A percentile compares a stretch with the other conserved stretches of the same genome.
Evolutionary conservation across 2,113 vertebrate genomes (phyloP).

Genomic region (Takifugu bimaculatus): DNA sequence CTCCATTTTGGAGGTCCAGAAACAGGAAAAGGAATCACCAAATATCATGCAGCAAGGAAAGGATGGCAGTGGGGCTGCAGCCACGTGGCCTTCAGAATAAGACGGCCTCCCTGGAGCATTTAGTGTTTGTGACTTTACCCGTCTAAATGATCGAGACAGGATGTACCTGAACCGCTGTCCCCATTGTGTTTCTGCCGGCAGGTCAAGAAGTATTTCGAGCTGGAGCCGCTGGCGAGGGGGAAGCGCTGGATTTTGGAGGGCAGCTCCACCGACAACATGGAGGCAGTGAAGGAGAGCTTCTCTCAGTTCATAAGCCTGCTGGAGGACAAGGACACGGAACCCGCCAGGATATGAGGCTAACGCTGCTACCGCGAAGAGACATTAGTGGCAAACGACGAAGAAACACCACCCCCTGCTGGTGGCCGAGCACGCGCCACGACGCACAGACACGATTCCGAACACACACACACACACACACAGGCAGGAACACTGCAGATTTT

Average conservation of each 20-base stretch:
- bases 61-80: no score
- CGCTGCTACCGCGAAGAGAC: slow-evolving; percentile 43
- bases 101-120: no score
- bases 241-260: slow-evolving; percentile 96
- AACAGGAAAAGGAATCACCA: no score
- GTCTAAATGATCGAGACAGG: no score
- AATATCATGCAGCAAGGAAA: no score
- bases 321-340: slow-evolving; percentile 89
- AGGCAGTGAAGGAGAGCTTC: slow-evolving; percentile 90
- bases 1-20: no score
- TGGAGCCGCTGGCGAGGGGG: slow-evolving; percentile 91
- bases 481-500: slow-evolving; percentile 21
- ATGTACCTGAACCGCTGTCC: neutral
- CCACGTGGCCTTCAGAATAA: no score
- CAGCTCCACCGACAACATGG: slow-evolving; percentile 85
- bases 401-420: slow-evolving; percentile 25
- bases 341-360: slow-evolving; percentile 84
- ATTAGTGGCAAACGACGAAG: slow-evolving; percentile 28
- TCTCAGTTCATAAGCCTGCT: slow-evolving; percentile 87
- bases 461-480: slow-evolving; percentile 19
- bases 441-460: slow-evolving; percentile 25
- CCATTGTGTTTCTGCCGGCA: slow-evolving; percentile 47
- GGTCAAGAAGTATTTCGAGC: slow-evolving; percentile 98
- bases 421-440: slow-evolving; percentile 30
- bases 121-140: no score